Evolutionary conservation across 2,113 vertebrate species (phyloP), one percentile per base, ranked within the genome.

Genomic region (Paracanthobrama guichenoti): DNA sequence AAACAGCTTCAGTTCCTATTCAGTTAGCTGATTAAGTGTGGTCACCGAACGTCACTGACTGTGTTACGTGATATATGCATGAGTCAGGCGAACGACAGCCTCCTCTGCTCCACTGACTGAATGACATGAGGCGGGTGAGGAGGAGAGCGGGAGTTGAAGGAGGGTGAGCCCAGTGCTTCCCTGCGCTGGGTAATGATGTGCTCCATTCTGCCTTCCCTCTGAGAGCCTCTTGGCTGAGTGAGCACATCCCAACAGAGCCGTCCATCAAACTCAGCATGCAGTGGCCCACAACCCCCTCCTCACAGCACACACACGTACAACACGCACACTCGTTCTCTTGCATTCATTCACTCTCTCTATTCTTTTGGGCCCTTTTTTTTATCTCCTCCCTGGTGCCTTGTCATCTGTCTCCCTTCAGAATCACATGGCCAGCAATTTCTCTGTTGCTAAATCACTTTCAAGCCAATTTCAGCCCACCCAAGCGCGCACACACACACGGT

Each of bases 151-250:
- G 39, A 53, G 71, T 66, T 60, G 22, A 60, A 71, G 64, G 80
- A 62, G 71, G 76, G 79, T 64, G 81, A 62, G 76, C 66, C 72
- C 39, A 53, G 76, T 81, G 64, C 88, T 86, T 90, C 89, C 87
- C 84, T 91, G 88, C 90, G 84, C 89, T 88, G 92, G 88, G 93
- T 95, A 95, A 95, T 94, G 91, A 95, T 94, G 93, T 92, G 92
- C 93, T 93, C 92, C 87, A 85, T 91, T 90, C 90, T 82, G 91
- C 86, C 62, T 91, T 90, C 91, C 93, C 93, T 92, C 93, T 93
- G 90, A 85, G 93, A 95, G 94, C 94, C 92, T 88, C 85, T 88
- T 85, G 92, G 91, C 92, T 94, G 94, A 95, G 91, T 93, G 94
- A 95, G 92, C 95, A 93, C 90, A 93, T 92, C 93, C 91, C 88